These are phyloP conservation scores for Apotomis capreana DNA, from an alignment of 2,888 invertebrate genomes.

Conservation along the genomic window DNA sequence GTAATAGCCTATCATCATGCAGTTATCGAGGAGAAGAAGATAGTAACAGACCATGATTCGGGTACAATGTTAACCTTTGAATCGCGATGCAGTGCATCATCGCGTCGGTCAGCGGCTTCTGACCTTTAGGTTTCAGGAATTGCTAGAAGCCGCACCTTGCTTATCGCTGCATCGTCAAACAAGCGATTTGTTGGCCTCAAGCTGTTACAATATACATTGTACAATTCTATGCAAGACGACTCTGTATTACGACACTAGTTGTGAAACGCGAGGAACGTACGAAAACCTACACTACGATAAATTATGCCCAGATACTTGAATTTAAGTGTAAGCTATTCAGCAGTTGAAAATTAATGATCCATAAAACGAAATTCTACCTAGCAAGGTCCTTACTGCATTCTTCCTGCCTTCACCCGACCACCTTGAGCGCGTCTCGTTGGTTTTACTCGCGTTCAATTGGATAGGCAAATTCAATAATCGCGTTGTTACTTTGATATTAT, in stretches of 20 bases:
- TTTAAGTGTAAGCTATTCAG: conserved; percentile 16
- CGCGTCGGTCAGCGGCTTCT: conserved; percentile 49
- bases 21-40: conserved; percentile 16
- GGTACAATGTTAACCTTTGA: conserved; percentile 27
- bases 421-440: conserved; percentile 67
- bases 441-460: conserved; percentile 55
- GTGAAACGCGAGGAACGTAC: conserved; percentile 29
- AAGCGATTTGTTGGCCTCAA: conserved; percentile 34
- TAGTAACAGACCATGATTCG: background rate
- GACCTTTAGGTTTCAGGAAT: conserved; percentile 59
- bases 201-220: conserved; percentile 42
- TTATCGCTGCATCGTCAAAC: conserved; percentile 45
- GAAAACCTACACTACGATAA: conserved; percentile 24
- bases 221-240: conserved; percentile 46
- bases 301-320: conserved; percentile 19
- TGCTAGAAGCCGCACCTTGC: conserved; percentile 50
- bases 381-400: conserved; percentile 61
- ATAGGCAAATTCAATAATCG: conserved; percentile 50
- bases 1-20: conserved; percentile 46
- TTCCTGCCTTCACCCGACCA: conserved; percentile 68
- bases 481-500: conserved; percentile 43
- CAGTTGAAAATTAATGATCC: conserved; percentile 26
- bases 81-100: conserved; percentile 48
- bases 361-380: conserved; percentile 27
- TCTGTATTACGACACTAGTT: conserved; percentile 29